phyloP scores from a whole-genome alignment of 2,888 invertebrate species.

The Cybosia mesomella region DNA sequence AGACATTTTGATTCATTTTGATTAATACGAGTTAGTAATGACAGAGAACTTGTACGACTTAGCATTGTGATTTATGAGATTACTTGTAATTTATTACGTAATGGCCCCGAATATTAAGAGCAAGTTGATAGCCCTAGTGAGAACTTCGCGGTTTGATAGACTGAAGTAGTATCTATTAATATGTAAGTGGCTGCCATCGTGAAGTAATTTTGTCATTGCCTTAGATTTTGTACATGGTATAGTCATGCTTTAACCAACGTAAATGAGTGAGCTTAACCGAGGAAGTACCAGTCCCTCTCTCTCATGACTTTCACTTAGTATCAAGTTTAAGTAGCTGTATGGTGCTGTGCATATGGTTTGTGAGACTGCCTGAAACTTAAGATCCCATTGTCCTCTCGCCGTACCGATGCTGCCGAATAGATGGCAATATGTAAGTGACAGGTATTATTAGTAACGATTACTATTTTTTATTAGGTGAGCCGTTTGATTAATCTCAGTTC shows the following conservation, averaged over 20 bases:
- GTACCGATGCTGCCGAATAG: background rate
- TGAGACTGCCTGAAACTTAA: background rate
- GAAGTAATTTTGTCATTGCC: background rate
- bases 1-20: slow-evolving; percentile 65
- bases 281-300: too few species aligned
- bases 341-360: background rate
- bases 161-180: slow-evolving; percentile 11
- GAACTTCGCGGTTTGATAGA: slow-evolving; percentile 35
- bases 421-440: background rate
- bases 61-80: slow-evolving; percentile 59
- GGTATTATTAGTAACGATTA: background rate
- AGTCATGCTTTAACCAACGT: background rate
- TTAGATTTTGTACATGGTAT: background rate
- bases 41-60: slow-evolving; percentile 60
- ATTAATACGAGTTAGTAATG: slow-evolving; percentile 65
- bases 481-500: too few species aligned
- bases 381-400: background rate
- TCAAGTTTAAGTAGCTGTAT: too few species aligned
- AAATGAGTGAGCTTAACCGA: too few species aligned
- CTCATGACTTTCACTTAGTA: too few species aligned
- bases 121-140: slow-evolving; percentile 40
- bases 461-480: background rate
- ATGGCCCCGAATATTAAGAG: slow-evolving; percentile 52
- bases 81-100: slow-evolving; percentile 61
- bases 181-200: background rate